Conservation (phyloP, 2,113 vertebrate species). For the Serinus canaria region DNA sequence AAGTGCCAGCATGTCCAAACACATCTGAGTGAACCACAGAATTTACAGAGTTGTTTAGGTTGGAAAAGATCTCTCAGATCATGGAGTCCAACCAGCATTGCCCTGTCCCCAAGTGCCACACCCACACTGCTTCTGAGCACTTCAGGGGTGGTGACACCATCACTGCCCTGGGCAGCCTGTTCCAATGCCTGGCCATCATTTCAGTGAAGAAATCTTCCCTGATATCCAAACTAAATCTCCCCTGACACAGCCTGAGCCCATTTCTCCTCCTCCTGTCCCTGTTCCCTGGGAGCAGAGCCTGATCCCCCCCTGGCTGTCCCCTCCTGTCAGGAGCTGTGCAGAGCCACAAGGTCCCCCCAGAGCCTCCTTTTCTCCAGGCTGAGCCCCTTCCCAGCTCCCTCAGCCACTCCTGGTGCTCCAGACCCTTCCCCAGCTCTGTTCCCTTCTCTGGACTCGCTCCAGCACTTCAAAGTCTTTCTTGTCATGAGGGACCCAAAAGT, state of each 20-base stretch:
- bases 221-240: not conserved
- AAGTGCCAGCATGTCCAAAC: not conserved
- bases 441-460: rapidly evolving
- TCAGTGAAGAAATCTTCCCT: not conserved
- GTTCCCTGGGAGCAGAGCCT: not conserved
- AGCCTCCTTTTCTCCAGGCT: not conserved
- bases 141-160: not conserved
- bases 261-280: not conserved
- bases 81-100: rapidly evolving
- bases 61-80: not conserved
- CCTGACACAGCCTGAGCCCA: rapidly evolving
- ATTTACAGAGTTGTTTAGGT: rapidly evolving
- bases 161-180: not conserved
- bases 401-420: not conserved
- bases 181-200: not conserved
- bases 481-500: rapidly evolving
- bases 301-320: rapidly evolving
- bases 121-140: rapidly evolving
- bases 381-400: not conserved
- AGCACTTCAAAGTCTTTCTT: not conserved
- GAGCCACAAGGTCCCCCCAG: rapidly evolving
- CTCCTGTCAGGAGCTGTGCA: not conserved
- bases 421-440: rapidly evolving
- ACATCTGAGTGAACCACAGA: not conserved
- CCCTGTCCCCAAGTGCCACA: not conserved